Evolutionary conservation across 2,113 vertebrate genomes (phyloP).

Genomic region (Cathartes aura): DNA sequence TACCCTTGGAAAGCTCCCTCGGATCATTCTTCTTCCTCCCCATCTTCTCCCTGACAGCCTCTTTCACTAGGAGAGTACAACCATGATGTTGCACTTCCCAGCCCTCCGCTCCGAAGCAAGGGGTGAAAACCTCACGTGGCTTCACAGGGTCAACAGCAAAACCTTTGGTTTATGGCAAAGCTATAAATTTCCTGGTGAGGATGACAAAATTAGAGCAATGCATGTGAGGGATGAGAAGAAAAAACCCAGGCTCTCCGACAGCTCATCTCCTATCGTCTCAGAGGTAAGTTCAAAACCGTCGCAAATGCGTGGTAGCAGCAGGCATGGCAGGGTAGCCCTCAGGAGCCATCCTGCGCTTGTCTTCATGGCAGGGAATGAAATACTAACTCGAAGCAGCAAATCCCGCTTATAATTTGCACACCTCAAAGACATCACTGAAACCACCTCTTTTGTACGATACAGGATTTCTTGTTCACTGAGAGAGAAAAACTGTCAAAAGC

Average conservation of each 20-base stretch:
- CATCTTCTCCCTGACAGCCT: not conserved
- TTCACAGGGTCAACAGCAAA: not conserved
- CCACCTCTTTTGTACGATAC: not conserved
- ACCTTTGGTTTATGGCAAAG: not conserved
- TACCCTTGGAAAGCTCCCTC: not conserved
- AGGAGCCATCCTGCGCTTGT: not conserved
- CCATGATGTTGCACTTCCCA: not conserved
- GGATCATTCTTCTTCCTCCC: not conserved
- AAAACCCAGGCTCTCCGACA: not conserved
- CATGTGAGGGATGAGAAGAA: not conserved
- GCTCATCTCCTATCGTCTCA: not conserved
- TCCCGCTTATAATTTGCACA: not conserved
- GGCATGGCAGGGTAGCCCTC: not conserved
- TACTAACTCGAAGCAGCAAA: not conserved
- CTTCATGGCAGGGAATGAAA: not conserved
- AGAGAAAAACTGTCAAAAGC: not conserved
- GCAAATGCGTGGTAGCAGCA: not conserved
- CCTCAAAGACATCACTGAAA: not conserved
- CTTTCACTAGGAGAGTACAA: not conserved
- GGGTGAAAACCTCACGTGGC: not conserved
- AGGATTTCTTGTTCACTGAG: not conserved
- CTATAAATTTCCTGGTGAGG: not conserved
- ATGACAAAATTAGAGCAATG: not conserved
- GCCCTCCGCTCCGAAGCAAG: not conserved
- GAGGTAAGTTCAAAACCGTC: not conserved